Percentiles rank a stretch among this genome's conserved stretches.
phyloP scores from a whole-genome alignment of 2,797 vertebrate species.

The Sebastolobus alascanus region DNA sequence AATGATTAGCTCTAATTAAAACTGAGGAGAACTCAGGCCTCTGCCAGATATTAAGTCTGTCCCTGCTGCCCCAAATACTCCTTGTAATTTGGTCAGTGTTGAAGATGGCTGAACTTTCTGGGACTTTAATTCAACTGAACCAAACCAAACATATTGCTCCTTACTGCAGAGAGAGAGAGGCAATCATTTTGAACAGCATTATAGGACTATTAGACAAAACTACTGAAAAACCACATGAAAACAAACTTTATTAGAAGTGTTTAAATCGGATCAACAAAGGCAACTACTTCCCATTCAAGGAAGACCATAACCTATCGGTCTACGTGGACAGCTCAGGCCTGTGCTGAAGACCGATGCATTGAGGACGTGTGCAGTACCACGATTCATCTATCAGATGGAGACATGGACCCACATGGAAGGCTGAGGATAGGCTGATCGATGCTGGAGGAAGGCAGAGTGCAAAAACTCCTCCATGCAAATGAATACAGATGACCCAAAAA shows the following conservation, averaged over 20 bases:
- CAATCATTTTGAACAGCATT: neutral
- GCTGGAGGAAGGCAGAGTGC: neutral
- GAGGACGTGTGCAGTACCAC: neutral
- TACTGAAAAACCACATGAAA: neutral
- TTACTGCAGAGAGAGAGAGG: neutral
- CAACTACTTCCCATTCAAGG: neutral
- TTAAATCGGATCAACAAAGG: neutral
- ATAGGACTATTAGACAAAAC: neutral
- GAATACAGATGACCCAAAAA: neutral
- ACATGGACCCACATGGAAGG: neutral
- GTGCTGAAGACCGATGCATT: neutral
- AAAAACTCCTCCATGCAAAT: neutral
- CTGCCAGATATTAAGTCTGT: constrained; percentile 16
- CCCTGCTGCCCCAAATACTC: neutral
- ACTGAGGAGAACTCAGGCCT: constrained; percentile 2
- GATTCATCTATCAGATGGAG: rapidly evolving
- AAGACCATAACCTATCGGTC: neutral
- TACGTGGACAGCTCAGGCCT: neutral
- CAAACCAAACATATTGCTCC: neutral
- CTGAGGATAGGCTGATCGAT: neutral
- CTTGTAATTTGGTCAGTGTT: constrained; percentile 17
- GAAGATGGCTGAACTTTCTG: constrained; percentile 20
- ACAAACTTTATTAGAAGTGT: neutral
- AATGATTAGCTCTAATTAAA: constrained; percentile 50
- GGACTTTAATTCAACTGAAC: constrained; percentile 10